phyloP scores from a whole-genome alignment of 2,113 vertebrate genomes.

The Tonatia bakeri region DNA sequence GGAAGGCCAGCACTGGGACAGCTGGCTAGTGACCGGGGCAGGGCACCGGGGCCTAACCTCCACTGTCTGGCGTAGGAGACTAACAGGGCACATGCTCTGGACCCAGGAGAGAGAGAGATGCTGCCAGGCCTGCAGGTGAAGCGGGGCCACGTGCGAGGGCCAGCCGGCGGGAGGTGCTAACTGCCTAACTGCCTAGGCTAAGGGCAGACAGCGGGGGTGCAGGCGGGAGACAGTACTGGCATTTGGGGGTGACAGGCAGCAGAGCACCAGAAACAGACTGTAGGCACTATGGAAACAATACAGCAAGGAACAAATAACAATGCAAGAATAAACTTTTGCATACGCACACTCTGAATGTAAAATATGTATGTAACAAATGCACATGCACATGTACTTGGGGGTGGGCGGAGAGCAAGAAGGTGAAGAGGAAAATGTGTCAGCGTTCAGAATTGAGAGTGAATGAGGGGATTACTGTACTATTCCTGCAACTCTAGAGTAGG shows the following conservation, averaged over 20 bases:
- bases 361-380: rapidly evolving
- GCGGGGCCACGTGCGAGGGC: background rate
- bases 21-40: background rate
- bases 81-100: rapidly evolving
- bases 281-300: background rate
- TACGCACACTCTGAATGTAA: background rate
- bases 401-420: no score
- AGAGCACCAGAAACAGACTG: background rate
- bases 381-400: no score
- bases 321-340: background rate
- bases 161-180: no score
- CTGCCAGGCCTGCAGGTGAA: background rate
- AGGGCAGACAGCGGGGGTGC: no score
- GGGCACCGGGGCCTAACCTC: background rate
- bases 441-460: background rate
- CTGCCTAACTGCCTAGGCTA: no score
- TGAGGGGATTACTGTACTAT: background rate
- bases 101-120: background rate
- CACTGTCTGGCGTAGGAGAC: background rate
- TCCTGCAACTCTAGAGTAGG: background rate
- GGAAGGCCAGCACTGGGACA: background rate
- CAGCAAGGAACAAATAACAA: background rate
- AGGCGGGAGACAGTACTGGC: no score
- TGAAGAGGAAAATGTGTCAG: rapidly evolving
- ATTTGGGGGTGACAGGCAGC: background rate